Base-by-base conservation (phyloP, 2,888 invertebrate species). In the Axea sp. region DNA sequence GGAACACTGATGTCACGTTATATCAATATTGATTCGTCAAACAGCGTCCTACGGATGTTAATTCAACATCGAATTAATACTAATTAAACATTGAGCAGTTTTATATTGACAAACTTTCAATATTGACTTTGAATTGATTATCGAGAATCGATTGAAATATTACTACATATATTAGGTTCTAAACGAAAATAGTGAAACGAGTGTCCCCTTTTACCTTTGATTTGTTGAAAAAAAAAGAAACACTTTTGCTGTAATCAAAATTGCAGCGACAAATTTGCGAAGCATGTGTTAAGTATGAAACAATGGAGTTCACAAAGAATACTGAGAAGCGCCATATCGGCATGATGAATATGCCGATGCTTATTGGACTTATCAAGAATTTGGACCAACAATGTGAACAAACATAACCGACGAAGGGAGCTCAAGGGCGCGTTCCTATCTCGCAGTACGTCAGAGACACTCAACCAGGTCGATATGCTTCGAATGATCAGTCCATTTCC, bases 401-500 rank as follows among this genome's bases (percentile, higher is more conserved):
- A 64, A 74, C 74, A 65, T 49, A 59, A 55, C 64, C 64, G 43
- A 59, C 59, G 57, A 11, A 45, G 68, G 26, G 67, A 51, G 55
- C 67, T 59, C 62, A 72, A 64, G 64, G 71, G 65, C 59, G 53
- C 62, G 69, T 64, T 73, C 15, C 76, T 62, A 71, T 77, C 72
- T 69, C 39, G 73, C 57, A 72, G 60, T 74, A 77, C 77, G 79
- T 79, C 80, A 81, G 76, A 75, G 68, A 57, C 80, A 80, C 76
- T 71, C 80, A 73, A 73, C 31, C 51, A 35, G 64, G 60, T 76
- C 73, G 62, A 73, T 71, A 51, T 73, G 41, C 74, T 64, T 73
- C 77, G 77, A 77, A 80, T 79, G 78, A 83, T 83, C 82, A 78
- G 79, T 81, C 83, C 80, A 82, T 83, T 83, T 83, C 82, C 84